Percentiles rank a stretch among this genome's conserved stretches.
Evolutionary conservation across 1,140 invertebrate species (phyloP).

Genomic region (Rhopalosiphum maidis): DNA sequence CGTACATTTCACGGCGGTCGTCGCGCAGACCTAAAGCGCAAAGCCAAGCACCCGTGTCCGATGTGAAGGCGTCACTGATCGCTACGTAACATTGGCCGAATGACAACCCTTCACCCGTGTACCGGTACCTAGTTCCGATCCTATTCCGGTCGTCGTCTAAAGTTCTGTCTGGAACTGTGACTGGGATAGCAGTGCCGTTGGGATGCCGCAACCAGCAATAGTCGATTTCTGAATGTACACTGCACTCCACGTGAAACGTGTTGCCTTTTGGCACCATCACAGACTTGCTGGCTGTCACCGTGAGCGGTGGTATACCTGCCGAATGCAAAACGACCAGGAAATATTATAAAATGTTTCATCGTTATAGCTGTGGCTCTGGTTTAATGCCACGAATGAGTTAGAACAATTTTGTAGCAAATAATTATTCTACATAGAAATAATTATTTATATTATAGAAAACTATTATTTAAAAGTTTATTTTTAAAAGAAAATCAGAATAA

Average conservation of each 20-base stretch:
- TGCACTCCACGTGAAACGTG: constrained; percentile 35
- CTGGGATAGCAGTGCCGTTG: constrained; percentile 26
- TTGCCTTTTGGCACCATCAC: constrained; percentile 26
- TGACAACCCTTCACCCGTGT: constrained; percentile 27
- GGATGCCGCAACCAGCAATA: constrained; percentile 48
- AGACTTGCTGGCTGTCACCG: neutral
- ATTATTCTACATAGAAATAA: too few species aligned
- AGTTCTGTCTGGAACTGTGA: neutral
- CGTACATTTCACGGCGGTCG: constrained; percentile 35
- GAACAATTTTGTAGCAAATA: too few species aligned
- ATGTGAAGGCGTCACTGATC: neutral
- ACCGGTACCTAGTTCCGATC: neutral
- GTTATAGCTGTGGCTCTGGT: too few species aligned
- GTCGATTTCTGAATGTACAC: constrained; percentile 17
- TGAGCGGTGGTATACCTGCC: neutral
- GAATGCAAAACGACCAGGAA: neutral
- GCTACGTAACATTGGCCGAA: constrained; percentile 43
- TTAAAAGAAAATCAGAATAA: neutral
- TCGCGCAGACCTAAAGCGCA: constrained; percentile 10
- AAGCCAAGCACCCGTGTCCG: constrained; percentile 31
- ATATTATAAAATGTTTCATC: neutral
- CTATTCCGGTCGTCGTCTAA: neutral
- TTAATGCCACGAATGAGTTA: too few species aligned
- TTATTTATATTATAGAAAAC: too few species aligned
- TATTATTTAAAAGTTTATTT: neutral